phyloP scores from a whole-genome alignment of 2,113 vertebrate genomes.

The Donacobius atricapilla region DNA sequence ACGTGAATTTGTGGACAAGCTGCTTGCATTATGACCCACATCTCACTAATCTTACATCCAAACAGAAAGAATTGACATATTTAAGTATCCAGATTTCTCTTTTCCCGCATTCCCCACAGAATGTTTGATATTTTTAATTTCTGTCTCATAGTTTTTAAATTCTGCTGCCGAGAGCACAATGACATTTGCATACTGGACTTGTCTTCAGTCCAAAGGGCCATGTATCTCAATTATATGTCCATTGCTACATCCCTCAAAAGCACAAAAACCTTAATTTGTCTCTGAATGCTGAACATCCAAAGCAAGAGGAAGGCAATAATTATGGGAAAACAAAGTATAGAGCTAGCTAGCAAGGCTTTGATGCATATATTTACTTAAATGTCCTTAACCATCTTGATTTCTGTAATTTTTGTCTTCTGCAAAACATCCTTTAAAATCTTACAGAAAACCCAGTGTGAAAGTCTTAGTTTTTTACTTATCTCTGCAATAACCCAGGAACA shows the following conservation, averaged over 20 bases:
- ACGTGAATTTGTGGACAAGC: background rate
- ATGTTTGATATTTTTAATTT: background rate
- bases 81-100: background rate
- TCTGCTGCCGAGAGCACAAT: background rate
- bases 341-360: background rate
- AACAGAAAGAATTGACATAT: background rate
- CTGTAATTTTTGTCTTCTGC: background rate
- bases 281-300: background rate
- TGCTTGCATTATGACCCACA: background rate
- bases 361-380: background rate
- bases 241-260: background rate
- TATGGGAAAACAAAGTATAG: background rate
- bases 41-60: background rate
- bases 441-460: background rate
- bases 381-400: background rate
- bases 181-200: background rate
- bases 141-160: background rate
- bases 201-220: background rate
- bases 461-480: background rate
- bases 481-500: background rate
- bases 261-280: background rate
- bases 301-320: background rate
- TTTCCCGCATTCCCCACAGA: background rate
- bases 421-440: background rate
- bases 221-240: background rate